Evolutionary conservation across 2,113 vertebrate genomes (phyloP), one percentile per base, ranked within the genome.

Genomic region (Apteryx owenii): DNA sequence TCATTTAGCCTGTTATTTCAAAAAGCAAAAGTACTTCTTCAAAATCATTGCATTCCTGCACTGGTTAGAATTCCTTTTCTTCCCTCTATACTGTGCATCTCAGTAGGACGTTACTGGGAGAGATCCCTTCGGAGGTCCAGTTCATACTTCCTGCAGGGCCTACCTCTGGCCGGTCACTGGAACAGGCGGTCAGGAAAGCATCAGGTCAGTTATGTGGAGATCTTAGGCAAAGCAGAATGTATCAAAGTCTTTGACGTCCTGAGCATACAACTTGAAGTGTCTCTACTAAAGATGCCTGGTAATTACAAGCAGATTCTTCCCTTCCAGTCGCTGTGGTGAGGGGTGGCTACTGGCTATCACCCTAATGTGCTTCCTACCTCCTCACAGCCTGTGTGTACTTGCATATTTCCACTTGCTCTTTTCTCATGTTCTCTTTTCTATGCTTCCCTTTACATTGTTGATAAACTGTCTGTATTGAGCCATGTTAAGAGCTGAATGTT

Each of bases 301-400:
- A 77, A 60, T 68, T 73, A 66, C 7, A 48, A 60, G 44, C 23
- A 71, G 60, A 46, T 78, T 83, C 17, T 9, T 70, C 19, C 4
- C 6, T 73, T 66, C 31, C 48, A 83, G 76, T 46, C 40, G 6
- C 51, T 62, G 48, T 68, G 68, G 46, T 83, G 38, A 78, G 31
- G 33, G 10, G 3, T 94, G 62, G n/a, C 51, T 73, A 1, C 78
- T 77, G 66, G 58, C 77, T 54, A 11, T 21, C 81, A 18, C 33
- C 60, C 36, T 56, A 4, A 1, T 33, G 48, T 25, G 60, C 51
- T n/a, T 95, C 62, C 44, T 0, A 0, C 0, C 4, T 83, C 62
- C 86, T 89, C 64, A 18, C 44, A 61, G 68, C 31, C 72, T 70
- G 7, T 7, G 26, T 70, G 33, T 36, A 70, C 25, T 18, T 16